Evolutionary conservation across 2,113 vertebrate species (phyloP).

Genomic region (Gobio gobio): DNA sequence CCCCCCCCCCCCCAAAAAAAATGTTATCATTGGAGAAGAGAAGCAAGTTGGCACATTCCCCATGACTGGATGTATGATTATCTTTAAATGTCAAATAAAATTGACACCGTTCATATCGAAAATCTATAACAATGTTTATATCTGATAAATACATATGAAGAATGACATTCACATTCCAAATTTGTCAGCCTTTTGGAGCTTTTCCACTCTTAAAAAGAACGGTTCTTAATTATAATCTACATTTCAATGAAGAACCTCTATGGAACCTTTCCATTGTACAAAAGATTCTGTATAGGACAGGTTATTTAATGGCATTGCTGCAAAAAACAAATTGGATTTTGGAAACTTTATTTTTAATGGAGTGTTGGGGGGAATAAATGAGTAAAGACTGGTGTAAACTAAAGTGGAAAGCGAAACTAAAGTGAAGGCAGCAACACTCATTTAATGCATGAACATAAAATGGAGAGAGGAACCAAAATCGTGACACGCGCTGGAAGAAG

Average conservation of each 20-base stretch:
- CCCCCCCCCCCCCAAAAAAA: too few species aligned
- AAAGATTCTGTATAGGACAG: background rate
- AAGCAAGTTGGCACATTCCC: conserved; percentile 57
- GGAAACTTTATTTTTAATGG: background rate
- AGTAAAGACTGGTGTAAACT: background rate
- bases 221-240: background rate
- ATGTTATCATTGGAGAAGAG: conserved; percentile 67
- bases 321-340: background rate
- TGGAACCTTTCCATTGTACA: background rate
- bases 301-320: background rate
- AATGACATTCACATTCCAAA: conserved; percentile 1
- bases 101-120: background rate
- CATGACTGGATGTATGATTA: conserved; percentile 46
- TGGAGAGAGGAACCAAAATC: conserved; percentile 24
- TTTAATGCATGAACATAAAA: conserved; percentile 16
- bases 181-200: background rate
- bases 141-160: background rate
- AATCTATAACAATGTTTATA: background rate
- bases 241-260: background rate
- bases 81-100: conserved; percentile 14
- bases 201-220: background rate
- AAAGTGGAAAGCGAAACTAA: conserved; percentile 5
- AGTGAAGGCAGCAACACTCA: background rate
- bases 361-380: background rate
- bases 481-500: conserved; percentile 22